Evolutionary conservation across 1,140 invertebrate species (phyloP), one percentile per base, ranked within the genome.

Genomic region (Microplitis mediator): DNA sequence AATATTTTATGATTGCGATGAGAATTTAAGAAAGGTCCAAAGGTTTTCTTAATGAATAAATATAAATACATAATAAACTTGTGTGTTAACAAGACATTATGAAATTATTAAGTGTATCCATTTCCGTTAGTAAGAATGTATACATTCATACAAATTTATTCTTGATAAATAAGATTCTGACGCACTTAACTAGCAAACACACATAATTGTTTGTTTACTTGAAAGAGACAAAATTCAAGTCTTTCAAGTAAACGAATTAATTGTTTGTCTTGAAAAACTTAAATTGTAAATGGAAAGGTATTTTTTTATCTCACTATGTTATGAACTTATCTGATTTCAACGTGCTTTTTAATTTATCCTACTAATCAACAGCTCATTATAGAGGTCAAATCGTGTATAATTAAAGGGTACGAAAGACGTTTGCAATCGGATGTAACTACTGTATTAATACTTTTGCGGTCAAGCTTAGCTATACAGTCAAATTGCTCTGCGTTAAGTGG

Each of bases 401-500:
- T 54, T 14, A 54, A 16, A 54, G 52, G 14, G 52, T 54, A 54
- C 52, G 5, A 3, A n/a, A 5, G n/a, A 16, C 52, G 39, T 45
- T 45, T 45, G 39, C 39, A 45, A 45, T 45, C 39, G 39, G 39
- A 45, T 45, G 39, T 45, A 45, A 45, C 39, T 45, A 45, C 39
- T 45, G 11, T 23, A 16, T 58, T 58, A 31, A 31, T 58, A 9
- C 31, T 58, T 58, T 51, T 65, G 45, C 63, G 39, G 63, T 65
- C 63, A 34, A n/a, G 35, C 9, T 62, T 11, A 36, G 32, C 32
- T 13, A 31, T 62, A 34, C 31, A 35, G 31, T 39, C 11, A 13
- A 31, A n/a, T 45, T 67, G 65, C 23, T 54, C 36, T 11, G 23
- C 34, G 63, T 45, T 50, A 69, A 73, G 71, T 75, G 69, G 76